These are phyloP conservation scores for Xerus inauris DNA, from an alignment of 2,113 vertebrate genomes.

Conservation along the genomic window DNA sequence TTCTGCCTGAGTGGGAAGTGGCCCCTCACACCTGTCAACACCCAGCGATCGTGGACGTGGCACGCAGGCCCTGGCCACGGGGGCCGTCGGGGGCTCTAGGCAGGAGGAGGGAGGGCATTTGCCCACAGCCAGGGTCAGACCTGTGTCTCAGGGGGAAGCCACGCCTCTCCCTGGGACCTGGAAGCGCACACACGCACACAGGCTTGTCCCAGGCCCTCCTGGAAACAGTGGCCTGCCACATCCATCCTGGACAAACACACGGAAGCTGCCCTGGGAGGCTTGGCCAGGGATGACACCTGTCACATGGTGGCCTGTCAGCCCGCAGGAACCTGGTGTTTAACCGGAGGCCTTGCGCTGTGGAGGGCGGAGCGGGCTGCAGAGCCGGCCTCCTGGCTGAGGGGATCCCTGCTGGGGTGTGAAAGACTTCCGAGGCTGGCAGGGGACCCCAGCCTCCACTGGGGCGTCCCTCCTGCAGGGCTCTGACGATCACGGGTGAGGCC, in stretches of 20 bases:
- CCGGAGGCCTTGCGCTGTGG: rapidly evolving
- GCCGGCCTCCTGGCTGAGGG: no score
- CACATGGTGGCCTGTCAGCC: rapidly evolving
- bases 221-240: rapidly evolving
- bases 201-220: not conserved
- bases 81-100: not conserved
- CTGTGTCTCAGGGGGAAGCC: not conserved
- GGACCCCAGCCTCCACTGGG: not conserved
- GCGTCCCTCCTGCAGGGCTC: not conserved
- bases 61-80: no score
- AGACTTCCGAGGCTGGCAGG: not conserved
- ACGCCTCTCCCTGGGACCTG: rapidly evolving
- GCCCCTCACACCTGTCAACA: rapidly evolving
- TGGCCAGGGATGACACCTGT: rapidly evolving
- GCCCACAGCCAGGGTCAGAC: not conserved
- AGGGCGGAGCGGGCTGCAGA: not conserved
- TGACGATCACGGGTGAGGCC: rapidly evolving
- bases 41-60: rapidly evolving
- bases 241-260: rapidly evolving
- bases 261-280: not conserved
- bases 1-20: rapidly evolving
- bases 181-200: not conserved
- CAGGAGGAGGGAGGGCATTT: no score
- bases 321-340: not conserved
- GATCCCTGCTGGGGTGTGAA: rapidly evolving